A percentile compares a stretch with the other conserved stretches of the same genome.
phyloP scores from a whole-genome alignment of 2,888 invertebrate species.

The Tinea trinotella region DNA sequence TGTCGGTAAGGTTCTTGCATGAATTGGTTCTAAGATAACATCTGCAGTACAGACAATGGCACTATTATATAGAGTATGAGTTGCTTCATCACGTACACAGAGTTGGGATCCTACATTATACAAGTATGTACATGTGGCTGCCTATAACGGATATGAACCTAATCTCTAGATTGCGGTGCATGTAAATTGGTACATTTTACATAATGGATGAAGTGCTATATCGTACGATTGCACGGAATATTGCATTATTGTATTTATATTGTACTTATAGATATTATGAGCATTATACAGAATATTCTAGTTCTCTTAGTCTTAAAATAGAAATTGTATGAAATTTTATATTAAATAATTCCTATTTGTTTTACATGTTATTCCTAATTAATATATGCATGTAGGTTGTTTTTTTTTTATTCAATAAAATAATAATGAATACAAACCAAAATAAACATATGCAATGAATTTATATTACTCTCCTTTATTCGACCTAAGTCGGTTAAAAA shows the following conservation, averaged over 20 bases:
- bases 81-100: conserved; percentile 39
- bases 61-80: conserved; percentile 40
- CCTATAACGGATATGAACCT: conserved; percentile 11
- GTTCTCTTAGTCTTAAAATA: no score
- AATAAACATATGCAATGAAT: no score
- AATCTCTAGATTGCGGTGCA: conserved; percentile 12
- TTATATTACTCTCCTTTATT: no score
- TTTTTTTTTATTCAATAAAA: no score
- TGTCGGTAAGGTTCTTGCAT: conserved; percentile 33
- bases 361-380: no score
- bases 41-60: conserved; percentile 48
- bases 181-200: conserved; percentile 13
- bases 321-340: no score
- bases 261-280: background rate
- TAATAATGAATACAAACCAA: no score
- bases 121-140: background rate
- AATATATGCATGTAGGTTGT: no score
- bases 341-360: no score
- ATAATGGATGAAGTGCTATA: conserved; percentile 8
- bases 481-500: no score
- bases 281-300: no score
- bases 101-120: conserved; percentile 24
- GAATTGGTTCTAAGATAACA: conserved; percentile 45
- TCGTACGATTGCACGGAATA: background rate
- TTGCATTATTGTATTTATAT: background rate